Percentiles rank a stretch among this genome's conserved stretches.
These are phyloP conservation scores for Acronicta alni DNA, from an alignment of 2,888 invertebrate genomes.

Conservation along the genomic window DNA sequence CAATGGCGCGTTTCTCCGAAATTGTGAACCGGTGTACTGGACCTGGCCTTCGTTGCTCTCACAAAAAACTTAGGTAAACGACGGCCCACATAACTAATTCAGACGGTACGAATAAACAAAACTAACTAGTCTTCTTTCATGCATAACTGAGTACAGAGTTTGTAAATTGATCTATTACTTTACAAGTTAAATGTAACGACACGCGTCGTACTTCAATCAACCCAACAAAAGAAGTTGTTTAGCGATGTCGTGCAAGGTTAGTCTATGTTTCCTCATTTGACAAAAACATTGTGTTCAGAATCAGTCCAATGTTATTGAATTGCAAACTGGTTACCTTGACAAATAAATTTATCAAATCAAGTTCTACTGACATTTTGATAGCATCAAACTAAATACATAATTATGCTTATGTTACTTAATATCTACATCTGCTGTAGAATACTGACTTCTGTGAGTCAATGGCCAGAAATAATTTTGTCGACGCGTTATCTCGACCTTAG, in stretches of 20 bases:
- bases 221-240: constrained; percentile 57
- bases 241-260: constrained; percentile 61
- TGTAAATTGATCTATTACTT: constrained; percentile 50
- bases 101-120: constrained; percentile 73
- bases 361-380: constrained; percentile 44
- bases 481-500: too few species aligned
- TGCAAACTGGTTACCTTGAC: constrained; percentile 47
- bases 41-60: constrained; percentile 62
- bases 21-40: constrained; percentile 67
- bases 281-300: constrained; percentile 54
- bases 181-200: constrained; percentile 52
- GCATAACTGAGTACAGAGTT: constrained; percentile 68
- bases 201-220: constrained; percentile 43
- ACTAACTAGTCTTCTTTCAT: constrained; percentile 72
- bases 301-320: constrained; percentile 41
- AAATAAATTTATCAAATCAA: constrained; percentile 31
- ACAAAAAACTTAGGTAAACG: constrained; percentile 72
- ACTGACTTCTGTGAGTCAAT: not conserved
- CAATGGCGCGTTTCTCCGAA: constrained; percentile 73
- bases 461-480: too few species aligned
- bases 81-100: constrained; percentile 76
- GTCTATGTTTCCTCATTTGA: constrained; percentile 57
- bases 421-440: constrained; percentile 1
- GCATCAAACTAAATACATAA: constrained; percentile 21
- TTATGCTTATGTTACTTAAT: too few species aligned